These are phyloP conservation scores for Pycnonotus jocosus DNA, from an alignment of 2,113 vertebrate genomes.

Conservation along the genomic window DNA sequence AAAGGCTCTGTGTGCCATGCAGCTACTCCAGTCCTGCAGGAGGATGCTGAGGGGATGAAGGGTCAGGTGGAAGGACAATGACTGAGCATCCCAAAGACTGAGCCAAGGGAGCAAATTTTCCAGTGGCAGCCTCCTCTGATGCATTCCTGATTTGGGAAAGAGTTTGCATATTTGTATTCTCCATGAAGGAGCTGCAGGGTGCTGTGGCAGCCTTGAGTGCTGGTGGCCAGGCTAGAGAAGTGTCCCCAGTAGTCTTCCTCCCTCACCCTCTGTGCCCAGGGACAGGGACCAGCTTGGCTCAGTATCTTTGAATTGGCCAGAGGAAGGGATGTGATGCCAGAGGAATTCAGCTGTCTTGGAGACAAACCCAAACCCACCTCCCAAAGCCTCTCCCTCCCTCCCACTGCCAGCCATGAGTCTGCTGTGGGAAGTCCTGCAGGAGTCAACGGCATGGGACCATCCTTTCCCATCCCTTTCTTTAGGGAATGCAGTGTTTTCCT, in stretches of 20 bases:
- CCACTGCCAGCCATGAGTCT: background rate
- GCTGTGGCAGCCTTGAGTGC: background rate
- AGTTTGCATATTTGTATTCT: background rate
- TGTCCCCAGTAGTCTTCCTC: background rate
- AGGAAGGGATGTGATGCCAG: background rate
- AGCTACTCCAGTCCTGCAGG: background rate
- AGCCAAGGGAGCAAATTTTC: background rate
- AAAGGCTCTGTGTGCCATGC: background rate
- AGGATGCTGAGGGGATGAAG: background rate
- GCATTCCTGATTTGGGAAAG: background rate
- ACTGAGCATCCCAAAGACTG: background rate
- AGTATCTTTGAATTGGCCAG: background rate
- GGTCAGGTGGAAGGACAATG: background rate
- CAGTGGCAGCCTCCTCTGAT: background rate
- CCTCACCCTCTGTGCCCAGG: background rate
- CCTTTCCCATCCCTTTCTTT: background rate
- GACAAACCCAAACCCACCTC: background rate
- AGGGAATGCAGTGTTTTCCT: background rate
- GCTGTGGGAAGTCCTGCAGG: background rate
- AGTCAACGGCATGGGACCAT: background rate
- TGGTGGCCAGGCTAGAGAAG: background rate
- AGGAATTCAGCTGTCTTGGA: background rate
- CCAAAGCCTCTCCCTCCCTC: fast-evolving
- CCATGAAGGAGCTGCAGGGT: background rate
- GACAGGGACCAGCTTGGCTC: fast-evolving